A percentile compares a stretch with the other conserved stretches of the same genome.
phyloP scores from a whole-genome alignment of 2,113 vertebrate genomes.

The Mastomys natalensis region DNA sequence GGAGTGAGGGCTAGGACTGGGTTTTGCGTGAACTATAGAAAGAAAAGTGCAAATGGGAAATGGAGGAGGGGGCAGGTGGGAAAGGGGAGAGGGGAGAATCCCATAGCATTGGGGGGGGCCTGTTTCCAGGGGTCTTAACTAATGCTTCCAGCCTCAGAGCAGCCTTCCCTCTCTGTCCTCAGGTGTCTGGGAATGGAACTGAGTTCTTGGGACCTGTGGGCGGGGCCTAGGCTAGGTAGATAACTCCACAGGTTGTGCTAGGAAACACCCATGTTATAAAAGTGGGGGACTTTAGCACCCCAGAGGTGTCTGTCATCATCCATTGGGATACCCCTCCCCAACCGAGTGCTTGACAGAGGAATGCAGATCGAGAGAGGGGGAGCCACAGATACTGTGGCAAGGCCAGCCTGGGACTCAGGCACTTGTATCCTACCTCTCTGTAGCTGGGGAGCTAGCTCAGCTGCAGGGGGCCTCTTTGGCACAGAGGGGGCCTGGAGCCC shows the following conservation, averaged over 20 bases:
- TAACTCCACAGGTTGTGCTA: slow-evolving; percentile 36
- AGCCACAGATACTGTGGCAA: neutral
- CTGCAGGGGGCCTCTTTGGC: slow-evolving; percentile 69
- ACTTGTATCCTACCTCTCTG: neutral
- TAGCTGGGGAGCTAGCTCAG: slow-evolving; percentile 62
- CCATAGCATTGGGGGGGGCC: neutral
- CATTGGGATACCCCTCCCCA: neutral
- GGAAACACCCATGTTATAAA: slow-evolving; percentile 25
- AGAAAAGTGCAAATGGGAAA: slow-evolving; percentile 45
- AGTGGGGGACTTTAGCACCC: neutral
- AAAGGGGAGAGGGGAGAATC: neutral
- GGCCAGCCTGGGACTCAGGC: slow-evolving; percentile 18
- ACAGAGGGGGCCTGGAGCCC: slow-evolving; percentile 36
- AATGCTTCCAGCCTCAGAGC: neutral
- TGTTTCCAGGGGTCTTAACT: slow-evolving; percentile 16
- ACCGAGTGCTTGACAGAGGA: neutral
- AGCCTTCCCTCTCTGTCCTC: neutral
- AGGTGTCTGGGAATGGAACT: neutral
- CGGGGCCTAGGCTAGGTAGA: neutral
- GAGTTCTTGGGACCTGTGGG: slow-evolving; percentile 49
- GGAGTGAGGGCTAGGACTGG: neutral
- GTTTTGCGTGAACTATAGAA: slow-evolving; percentile 3
- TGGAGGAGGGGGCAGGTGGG: slow-evolving; percentile 31
- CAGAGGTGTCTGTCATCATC: neutral
- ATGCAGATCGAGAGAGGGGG: slow-evolving; percentile 8